These are phyloP conservation scores for Matsumyia berberina DNA, from an alignment of 2,888 invertebrate genomes.

Conservation along the genomic window DNA sequence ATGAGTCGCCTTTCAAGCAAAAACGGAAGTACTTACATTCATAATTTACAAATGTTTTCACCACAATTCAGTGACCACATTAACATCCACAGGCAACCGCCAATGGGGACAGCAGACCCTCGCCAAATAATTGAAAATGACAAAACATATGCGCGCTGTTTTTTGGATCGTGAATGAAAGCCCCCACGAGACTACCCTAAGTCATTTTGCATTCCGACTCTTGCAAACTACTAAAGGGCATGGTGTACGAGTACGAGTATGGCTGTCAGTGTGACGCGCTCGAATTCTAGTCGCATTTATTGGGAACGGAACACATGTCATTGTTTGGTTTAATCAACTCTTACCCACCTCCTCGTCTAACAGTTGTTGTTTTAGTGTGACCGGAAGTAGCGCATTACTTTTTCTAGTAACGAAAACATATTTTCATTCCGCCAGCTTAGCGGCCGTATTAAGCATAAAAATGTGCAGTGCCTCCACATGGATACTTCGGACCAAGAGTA, in stretches of 20 bases:
- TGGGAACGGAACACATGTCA: slow-evolving; percentile 54
- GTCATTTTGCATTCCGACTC: slow-evolving; percentile 50
- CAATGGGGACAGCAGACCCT: slow-evolving; percentile 32
- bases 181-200: slow-evolving; percentile 60
- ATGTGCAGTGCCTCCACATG: slow-evolving; percentile 16
- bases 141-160: slow-evolving; percentile 61
- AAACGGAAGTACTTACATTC: slow-evolving; percentile 74
- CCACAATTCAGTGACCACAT: slow-evolving; percentile 54
- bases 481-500: not conserved
- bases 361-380: slow-evolving; percentile 52
- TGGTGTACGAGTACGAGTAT: slow-evolving; percentile 26
- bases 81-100: slow-evolving; percentile 40
- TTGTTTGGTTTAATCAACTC: slow-evolving; percentile 37
- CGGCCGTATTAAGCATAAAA: slow-evolving; percentile 7
- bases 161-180: slow-evolving; percentile 20
- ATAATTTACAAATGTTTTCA: slow-evolving; percentile 73
- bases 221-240: slow-evolving; percentile 43
- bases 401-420: slow-evolving; percentile 16
- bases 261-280: slow-evolving; percentile 22
- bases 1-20: slow-evolving; percentile 42
- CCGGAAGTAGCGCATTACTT: slow-evolving; percentile 70
- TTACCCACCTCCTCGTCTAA: not conserved
- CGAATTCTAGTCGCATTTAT: slow-evolving; percentile 31
- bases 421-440: slow-evolving; percentile 22
- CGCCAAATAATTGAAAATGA: slow-evolving; percentile 73